Evolutionary conservation across 2,113 vertebrate species (phyloP).

Genomic region (Microtus oregoni): DNA sequence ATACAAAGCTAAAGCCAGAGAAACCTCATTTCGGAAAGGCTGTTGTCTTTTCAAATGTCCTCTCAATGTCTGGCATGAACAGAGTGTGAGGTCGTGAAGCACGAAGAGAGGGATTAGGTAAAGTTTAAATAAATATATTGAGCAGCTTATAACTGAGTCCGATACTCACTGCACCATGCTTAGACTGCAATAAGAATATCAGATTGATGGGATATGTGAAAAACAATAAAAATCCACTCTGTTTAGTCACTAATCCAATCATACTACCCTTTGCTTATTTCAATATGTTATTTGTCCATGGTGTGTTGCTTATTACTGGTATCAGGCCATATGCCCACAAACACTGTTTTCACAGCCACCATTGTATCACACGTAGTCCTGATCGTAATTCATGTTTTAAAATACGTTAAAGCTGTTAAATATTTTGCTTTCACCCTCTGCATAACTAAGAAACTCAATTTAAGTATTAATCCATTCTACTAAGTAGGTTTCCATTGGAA

Average conservation of each 20-base stretch:
- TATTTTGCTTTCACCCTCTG: slow-evolving; percentile 26
- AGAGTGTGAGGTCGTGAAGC: slow-evolving; percentile 53
- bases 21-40: slow-evolving; percentile 39
- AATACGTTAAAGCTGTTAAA: slow-evolving; percentile 29
- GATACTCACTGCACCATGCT: neutral
- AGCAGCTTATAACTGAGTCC: slow-evolving; percentile 20
- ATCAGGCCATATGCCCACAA: neutral
- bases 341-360: neutral
- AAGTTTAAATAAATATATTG: slow-evolving; percentile 28
- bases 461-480: neutral
- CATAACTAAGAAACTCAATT: slow-evolving; percentile 31
- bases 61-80: slow-evolving; percentile 35
- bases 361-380: neutral
- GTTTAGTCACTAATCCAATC: neutral
- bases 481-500: slow-evolving; percentile 36
- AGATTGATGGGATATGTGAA: slow-evolving; percentile 4
- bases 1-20: neutral
- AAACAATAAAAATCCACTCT: neutral
- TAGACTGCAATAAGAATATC: slow-evolving; percentile 26
- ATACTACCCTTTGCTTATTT: neutral
- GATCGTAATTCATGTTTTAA: slow-evolving; percentile 5
- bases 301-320: neutral
- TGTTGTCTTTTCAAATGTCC: neutral
- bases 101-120: slow-evolving; percentile 57
- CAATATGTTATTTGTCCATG: neutral